These are phyloP conservation scores for Helobdella robusta DNA, from an alignment of 2,888 invertebrate species.

Conservation along the genomic window DNA sequence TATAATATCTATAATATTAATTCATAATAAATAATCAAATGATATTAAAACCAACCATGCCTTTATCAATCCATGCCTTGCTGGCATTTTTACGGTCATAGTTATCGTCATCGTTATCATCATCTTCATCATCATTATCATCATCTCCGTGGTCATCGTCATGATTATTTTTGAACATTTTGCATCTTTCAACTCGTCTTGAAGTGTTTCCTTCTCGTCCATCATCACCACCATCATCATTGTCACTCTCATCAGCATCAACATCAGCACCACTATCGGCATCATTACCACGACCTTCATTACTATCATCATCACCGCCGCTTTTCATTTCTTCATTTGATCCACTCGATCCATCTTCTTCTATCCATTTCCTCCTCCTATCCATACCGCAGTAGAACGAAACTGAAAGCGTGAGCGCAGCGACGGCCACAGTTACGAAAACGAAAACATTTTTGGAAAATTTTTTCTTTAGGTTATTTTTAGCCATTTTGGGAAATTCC, in stretches of 20 bases:
- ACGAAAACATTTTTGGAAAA: no score
- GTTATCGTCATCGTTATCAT: background rate
- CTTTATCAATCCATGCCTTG: background rate
- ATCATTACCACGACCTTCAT: background rate
- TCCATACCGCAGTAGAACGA: no score
- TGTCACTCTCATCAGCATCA: background rate
- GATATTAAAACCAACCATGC: background rate
- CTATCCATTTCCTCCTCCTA: no score
- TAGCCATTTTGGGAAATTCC: no score
- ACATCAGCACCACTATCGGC: background rate
- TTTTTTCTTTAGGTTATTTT: no score
- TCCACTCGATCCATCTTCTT: no score
- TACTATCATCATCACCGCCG: no score
- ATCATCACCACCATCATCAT: background rate
- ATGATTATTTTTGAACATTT: no score
- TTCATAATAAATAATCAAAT: no score
- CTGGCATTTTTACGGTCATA: background rate
- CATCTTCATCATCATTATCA: background rate
- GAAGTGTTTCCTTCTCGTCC: background rate
- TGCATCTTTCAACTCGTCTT: background rate
- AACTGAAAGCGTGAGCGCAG: background rate
- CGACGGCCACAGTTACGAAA: background rate
- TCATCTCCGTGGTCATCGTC: slow-evolving; percentile 7
- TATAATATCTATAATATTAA: no score
- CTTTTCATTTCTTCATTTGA: no score